A percentile compares a stretch with the other conserved stretches of the same genome.
phyloP scores from a whole-genome alignment of 2,888 invertebrate species.

The Pristionchus arcanus region DNA sequence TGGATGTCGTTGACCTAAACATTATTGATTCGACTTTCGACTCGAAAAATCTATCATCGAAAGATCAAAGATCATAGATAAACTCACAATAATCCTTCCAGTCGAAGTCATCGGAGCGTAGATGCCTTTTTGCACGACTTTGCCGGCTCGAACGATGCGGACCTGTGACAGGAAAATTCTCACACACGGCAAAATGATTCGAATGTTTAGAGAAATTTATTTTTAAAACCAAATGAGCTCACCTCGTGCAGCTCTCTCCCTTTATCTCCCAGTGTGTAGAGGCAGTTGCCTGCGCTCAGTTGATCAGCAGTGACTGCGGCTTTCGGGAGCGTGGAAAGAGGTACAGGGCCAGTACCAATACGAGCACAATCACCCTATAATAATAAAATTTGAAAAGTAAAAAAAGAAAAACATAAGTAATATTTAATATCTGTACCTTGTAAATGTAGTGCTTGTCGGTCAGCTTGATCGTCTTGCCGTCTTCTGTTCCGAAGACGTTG shows the following conservation, averaged over 20 bases:
- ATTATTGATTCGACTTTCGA: too few relatives aligned
- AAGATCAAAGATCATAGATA: background rate
- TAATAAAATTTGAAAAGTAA: too few relatives aligned
- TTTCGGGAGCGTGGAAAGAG: slow-evolving; percentile 53
- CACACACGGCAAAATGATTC: too few relatives aligned
- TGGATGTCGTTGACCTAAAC: slow-evolving; percentile 64
- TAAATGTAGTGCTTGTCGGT: slow-evolving; percentile 76
- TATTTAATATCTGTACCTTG: slow-evolving; percentile 59
- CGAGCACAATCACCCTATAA: slow-evolving; percentile 50
- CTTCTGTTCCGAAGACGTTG: slow-evolving; percentile 62
- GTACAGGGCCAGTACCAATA: slow-evolving; percentile 31
- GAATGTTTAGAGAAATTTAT: too few relatives aligned
- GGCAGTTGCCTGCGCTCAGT: slow-evolving; percentile 72
- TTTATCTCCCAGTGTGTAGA: slow-evolving; percentile 65
- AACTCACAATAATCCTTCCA: slow-evolving; percentile 69
- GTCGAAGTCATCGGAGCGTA: slow-evolving; percentile 73
- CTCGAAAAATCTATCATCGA: too few relatives aligned
- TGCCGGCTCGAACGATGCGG: slow-evolving; percentile 62
- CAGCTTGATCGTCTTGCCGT: slow-evolving; percentile 72
- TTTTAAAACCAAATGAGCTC: background rate
- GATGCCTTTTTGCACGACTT: slow-evolving; percentile 69
- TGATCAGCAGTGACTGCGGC: slow-evolving; percentile 71
- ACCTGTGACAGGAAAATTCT: slow-evolving; percentile 59
- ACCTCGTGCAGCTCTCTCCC: slow-evolving; percentile 27
- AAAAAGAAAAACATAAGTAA: too few relatives aligned